phyloP scores from a whole-genome alignment of 2,797 vertebrate species.

The Micropoecilia bifurca region DNA sequence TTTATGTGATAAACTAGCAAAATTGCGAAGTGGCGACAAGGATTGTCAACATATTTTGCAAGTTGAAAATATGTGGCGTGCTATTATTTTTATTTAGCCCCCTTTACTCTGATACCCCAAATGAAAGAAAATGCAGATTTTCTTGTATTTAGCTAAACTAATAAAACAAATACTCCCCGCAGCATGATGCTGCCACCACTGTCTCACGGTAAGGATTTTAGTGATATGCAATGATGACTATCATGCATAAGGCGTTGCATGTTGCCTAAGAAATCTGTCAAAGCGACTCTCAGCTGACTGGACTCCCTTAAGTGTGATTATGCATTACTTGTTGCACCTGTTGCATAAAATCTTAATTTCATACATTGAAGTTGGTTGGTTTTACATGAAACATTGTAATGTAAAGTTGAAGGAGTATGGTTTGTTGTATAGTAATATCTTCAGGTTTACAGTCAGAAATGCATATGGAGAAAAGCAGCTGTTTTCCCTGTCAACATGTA shows the following conservation, averaged over 20 bases:
- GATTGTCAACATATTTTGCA: not conserved
- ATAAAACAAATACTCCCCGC: not conserved
- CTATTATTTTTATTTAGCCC: not conserved
- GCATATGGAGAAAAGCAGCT: constrained; percentile 19
- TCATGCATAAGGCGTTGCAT: not conserved
- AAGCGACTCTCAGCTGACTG: not conserved
- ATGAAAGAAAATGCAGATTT: not conserved
- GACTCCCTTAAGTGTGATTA: not conserved
- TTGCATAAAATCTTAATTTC: not conserved
- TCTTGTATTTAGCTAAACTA: not conserved
- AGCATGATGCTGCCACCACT: not conserved
- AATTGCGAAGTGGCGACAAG: not conserved
- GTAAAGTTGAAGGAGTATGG: not conserved
- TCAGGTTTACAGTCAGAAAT: not conserved
- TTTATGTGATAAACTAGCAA: not conserved
- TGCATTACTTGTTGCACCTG: not conserved
- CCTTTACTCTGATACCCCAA: not conserved
- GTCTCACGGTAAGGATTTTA: not conserved
- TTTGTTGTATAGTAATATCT: not conserved
- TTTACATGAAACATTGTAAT: not conserved
- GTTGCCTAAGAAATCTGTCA: not conserved
- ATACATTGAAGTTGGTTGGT: not conserved
- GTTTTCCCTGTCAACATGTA: not conserved
- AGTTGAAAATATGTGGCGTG: not conserved
- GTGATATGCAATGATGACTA: not conserved